Evolutionary conservation across 2,797 vertebrate genomes (phyloP), one percentile per base, ranked within the genome.

Genomic region (Urocyon cinereoargenteus): DNA sequence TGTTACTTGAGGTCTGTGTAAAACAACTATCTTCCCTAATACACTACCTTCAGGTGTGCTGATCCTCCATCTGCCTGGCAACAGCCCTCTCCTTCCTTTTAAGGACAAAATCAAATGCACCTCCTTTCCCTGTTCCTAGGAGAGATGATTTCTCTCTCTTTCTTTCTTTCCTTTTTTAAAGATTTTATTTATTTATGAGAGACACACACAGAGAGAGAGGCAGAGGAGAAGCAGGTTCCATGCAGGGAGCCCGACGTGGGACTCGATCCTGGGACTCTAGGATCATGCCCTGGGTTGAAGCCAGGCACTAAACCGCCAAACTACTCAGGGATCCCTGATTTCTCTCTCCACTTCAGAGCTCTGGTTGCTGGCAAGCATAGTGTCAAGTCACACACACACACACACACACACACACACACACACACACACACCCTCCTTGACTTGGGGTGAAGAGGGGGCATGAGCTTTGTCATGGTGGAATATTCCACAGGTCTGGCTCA

Each of bases 41-140:
- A 7, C 8, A 31, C 1, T 45, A 12, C 22, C 28, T 86, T 66
- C 4, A 0, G 3, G 12, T 1, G 14, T 31, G 28, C 62, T 34
- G 0, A 66, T 45, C 31, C 5, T 92, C 49, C 77, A 11, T n/a
- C 72, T 85, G 36, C 59, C 45, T 49, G 21, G 34, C 53, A 40
- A 9, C 2, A 15, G 15, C 24, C 28, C 45, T 75, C 19, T 26
- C 36, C 78, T 87, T 72, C 79, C 22, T 86, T 73, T 92, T 11
- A 90, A 72, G 55, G 64, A 66, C 31, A 21, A 72, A 87, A 70
- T 59, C 59, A 79, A 55, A 87, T 55, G 36, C 2, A 16, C 14
- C 36, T 55, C 82, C 36, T 61, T 62, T 68, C 36, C 40, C 51
- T 1, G 18, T 12, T 73, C 40, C 70, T 26, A 40, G 70, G 22